phyloP scores from a whole-genome alignment of 2,888 invertebrate species.

The Drepana falcataria region DNA sequence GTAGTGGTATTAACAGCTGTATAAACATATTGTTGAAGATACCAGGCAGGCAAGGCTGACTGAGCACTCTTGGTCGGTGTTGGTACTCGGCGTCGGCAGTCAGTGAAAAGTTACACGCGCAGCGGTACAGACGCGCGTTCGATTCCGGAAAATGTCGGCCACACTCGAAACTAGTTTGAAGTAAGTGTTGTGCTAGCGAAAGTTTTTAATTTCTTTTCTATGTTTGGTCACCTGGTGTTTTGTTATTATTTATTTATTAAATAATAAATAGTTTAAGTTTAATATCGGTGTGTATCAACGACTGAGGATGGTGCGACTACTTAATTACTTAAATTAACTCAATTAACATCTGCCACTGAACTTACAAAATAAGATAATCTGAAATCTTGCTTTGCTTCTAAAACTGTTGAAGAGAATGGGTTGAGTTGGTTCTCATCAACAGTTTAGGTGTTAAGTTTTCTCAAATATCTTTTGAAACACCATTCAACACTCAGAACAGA shows the following conservation, averaged over 20 bases:
- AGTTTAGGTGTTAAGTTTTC: too few species aligned
- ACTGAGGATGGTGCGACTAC: too few species aligned
- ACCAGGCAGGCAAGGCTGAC: not conserved
- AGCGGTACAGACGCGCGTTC: slow-evolving; percentile 16
- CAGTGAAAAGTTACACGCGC: slow-evolving; percentile 21
- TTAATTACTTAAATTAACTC: too few species aligned
- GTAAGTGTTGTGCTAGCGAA: slow-evolving; percentile 56
- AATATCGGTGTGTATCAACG: too few species aligned
- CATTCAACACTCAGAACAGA: too few species aligned
- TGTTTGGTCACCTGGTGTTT: not conserved
- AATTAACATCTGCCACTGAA: too few species aligned
- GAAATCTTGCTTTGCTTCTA: too few species aligned
- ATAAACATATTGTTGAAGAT: slow-evolving; percentile 4
- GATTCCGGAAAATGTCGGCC: slow-evolving; percentile 50
- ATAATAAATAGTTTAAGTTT: too few species aligned
- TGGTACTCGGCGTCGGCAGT: not conserved
- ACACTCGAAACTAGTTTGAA: slow-evolving; percentile 60
- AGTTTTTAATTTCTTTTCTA: slow-evolving; percentile 25
- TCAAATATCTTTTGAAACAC: too few species aligned
- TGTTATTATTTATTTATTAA: not conserved
- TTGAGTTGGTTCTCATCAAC: too few species aligned
- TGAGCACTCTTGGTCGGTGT: not conserved
- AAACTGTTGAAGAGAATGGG: too few species aligned
- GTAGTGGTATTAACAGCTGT: slow-evolving; percentile 7
- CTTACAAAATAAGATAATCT: too few species aligned